phyloP scores from a whole-genome alignment of 2,888 invertebrate species.

The Phyto melanocephala region DNA sequence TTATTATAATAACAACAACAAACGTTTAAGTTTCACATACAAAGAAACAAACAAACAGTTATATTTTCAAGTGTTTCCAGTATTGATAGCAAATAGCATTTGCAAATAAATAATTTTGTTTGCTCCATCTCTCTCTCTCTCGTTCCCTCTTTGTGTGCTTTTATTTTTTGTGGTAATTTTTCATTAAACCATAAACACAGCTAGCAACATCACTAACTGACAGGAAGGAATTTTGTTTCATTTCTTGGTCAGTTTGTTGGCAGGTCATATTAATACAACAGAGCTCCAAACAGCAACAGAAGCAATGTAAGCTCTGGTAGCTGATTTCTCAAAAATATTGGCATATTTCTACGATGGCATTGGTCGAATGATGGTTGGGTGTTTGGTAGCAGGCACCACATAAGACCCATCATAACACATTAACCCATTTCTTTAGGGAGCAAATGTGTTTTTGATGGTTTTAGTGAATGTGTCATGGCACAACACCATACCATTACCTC shows the following conservation, averaged over 20 bases:
- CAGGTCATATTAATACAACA: conserved; percentile 40
- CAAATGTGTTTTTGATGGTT: conserved; percentile 50
- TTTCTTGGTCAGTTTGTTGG: conserved; percentile 46
- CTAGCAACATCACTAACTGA: not conserved
- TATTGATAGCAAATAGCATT: conserved; percentile 48
- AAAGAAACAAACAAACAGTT: no score
- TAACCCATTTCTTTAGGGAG: conserved; percentile 55
- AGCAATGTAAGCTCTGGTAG: conserved; percentile 4
- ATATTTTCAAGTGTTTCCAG: conserved; percentile 5
- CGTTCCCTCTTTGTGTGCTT: not conserved
- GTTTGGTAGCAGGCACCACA: not conserved
- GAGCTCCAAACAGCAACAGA: not conserved
- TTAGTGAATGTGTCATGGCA: conserved; percentile 54
- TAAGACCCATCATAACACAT: conserved; percentile 45
- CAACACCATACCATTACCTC: conserved; percentile 8
- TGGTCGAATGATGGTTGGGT: not conserved
- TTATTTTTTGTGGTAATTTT: conserved; percentile 11
- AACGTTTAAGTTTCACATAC: conserved; percentile 5
- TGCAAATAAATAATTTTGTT: not conserved
- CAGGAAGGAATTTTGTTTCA: conserved; percentile 16
- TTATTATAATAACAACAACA: not conserved
- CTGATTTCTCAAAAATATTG: conserved; percentile 2
- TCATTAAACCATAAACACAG: conserved; percentile 5
- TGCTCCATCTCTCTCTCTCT: no score
- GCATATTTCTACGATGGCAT: not conserved